Conservation (phyloP, 35 echinoderm and acorn worm species). For the Apostichopus parvimensis region DNA sequence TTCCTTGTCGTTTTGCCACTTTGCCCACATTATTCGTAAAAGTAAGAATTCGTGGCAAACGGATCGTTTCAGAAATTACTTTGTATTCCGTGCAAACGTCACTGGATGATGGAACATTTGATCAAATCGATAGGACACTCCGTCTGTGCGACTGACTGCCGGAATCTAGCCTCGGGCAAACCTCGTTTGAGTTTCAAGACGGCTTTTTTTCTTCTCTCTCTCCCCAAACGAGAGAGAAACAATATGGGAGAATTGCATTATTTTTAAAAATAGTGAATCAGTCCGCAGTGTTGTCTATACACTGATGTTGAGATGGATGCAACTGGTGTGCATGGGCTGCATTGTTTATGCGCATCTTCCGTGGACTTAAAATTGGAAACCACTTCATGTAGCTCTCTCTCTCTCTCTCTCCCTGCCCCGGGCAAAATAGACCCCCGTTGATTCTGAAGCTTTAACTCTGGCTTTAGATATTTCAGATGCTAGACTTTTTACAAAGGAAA, state of each 20-base stretch:
- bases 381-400: neutral
- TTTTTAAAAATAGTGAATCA: constrained; percentile 26
- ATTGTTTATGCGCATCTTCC: neutral
- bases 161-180: constrained; percentile 1
- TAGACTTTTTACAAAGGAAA: neutral
- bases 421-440: neutral
- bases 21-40: neutral
- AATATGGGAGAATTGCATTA: constrained; percentile 40
- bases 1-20: constrained; percentile 35
- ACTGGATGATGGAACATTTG: constrained; percentile 41
- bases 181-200: constrained; percentile 30
- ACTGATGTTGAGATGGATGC: neutral
- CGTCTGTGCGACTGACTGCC: constrained; percentile 42
- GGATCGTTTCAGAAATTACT: constrained; percentile 53
- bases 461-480: neutral
- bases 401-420: neutral
- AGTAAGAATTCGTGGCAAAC: constrained; percentile 42
- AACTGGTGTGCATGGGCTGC: constrained; percentile 10
- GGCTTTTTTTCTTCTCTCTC: neutral
- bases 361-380: constrained; percentile 9
- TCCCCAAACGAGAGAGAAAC: constrained; percentile 14
- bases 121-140: constrained; percentile 51
- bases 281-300: neutral
- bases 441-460: neutral
- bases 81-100: constrained; percentile 38